phyloP scores from a whole-genome alignment of 2,113 vertebrate species.

The Poecilia latipinna region DNA sequence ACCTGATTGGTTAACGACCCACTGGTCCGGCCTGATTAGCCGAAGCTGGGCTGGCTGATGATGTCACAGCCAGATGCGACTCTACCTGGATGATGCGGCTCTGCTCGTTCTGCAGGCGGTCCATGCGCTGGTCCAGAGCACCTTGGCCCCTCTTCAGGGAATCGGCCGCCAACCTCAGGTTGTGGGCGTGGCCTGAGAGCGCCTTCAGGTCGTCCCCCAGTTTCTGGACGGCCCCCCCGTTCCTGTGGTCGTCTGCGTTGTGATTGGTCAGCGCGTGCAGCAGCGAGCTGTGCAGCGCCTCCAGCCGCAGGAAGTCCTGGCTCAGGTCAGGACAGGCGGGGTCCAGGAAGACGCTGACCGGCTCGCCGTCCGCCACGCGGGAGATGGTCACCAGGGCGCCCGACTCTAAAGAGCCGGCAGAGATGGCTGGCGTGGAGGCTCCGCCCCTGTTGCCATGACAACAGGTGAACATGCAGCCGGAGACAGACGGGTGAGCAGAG shows the following conservation, averaged over 20 bases:
- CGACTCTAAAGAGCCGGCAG: slow-evolving; percentile 86
- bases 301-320: slow-evolving; percentile 82
- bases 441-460: slow-evolving; percentile 74
- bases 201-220: slow-evolving; percentile 86
- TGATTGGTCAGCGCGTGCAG: slow-evolving; percentile 80
- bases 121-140: slow-evolving; percentile 85
- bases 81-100: slow-evolving; percentile 85
- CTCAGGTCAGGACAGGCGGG: slow-evolving; percentile 89
- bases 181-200: slow-evolving; percentile 76
- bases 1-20: neutral
- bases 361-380: slow-evolving; percentile 82
- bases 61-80: no score
- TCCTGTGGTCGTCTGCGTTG: slow-evolving; percentile 76
- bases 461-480: slow-evolving; percentile 17
- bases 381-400: slow-evolving; percentile 91
- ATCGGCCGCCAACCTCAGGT: slow-evolving; percentile 83
- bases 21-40: no score
- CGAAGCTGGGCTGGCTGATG: no score
- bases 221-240: slow-evolving; percentile 77
- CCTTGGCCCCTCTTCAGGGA: slow-evolving; percentile 85
- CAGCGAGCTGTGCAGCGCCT: slow-evolving; percentile 86
- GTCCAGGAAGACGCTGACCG: slow-evolving; percentile 92
- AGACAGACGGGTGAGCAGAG: neutral
- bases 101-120: slow-evolving; percentile 86
- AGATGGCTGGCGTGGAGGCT: slow-evolving; percentile 86